Base-by-base conservation (phyloP, 2,888 invertebrate genomes). In the Aleiodes leptofemur region DNA sequence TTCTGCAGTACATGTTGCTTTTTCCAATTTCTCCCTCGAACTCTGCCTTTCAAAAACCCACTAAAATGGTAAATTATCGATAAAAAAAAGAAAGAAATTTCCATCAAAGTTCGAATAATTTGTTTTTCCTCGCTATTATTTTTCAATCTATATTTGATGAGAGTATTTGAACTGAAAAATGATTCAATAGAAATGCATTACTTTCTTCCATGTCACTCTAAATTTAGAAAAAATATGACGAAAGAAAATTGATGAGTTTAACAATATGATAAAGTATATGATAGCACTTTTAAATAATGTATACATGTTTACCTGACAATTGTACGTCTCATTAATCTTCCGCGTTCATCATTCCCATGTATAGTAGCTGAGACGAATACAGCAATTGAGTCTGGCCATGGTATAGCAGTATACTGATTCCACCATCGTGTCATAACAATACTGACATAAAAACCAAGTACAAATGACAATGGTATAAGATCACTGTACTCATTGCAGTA, bases 341-440 rank as follows among this genome's bases (percentile, higher is more conserved):
- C 91, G 50, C 91, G 88, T 77, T 92, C 92, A 80, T 92, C 92
- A 89, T 92, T 91, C 23, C 92, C 92, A 77, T 92, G 91, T 77
- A 92, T 90, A 79, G 92, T 91, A 3, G 92, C 91, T 53, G 91
- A 91, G 76, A 92, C 91, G 81, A 91, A 92, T 59, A 92, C 91
- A 16, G 91, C 92, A 74, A 91, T 90, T 11, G 91, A 91, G 83
- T 93, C 93, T 4, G 93, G 92, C 92, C 92, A 92, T 1, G 93
- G 93, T 78, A 93, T 92, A 51, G 89, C 88, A 76, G 88, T 89
- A 82, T 92, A 93, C 85, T 92, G 92, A 84, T 91, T 90, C 92
- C 92, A 93, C 97, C 97, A 98, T 83, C 98, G 92, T 75, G 95
- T 95, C 94, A 97, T 97, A 69, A 98, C 97, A 81, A 97, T 94